These are phyloP conservation scores for Cervus canadensis DNA, from an alignment of 2,113 vertebrate species.

Conservation along the genomic window DNA sequence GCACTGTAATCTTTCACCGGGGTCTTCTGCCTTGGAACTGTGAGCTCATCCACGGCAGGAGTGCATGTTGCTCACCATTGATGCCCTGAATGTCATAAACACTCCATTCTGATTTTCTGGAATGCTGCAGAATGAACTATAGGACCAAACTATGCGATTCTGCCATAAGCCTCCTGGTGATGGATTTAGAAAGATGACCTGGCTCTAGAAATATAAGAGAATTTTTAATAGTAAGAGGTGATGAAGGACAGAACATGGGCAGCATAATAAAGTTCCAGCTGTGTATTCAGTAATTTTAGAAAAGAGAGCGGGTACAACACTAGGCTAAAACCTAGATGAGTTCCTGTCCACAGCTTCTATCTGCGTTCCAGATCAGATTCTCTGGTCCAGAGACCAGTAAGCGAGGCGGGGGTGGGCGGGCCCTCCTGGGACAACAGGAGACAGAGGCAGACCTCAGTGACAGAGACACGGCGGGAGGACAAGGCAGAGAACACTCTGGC, in stretches of 20 bases:
- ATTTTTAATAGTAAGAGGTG: background rate
- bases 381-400: background rate
- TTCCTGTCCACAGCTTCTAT: background rate
- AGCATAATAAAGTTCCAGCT: background rate
- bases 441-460: background rate
- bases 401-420: fast-evolving
- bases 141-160: background rate
- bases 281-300: background rate
- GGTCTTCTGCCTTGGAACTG: fast-evolving
- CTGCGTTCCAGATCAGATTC: background rate
- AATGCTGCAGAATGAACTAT: background rate
- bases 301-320: background rate
- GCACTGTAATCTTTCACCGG: fast-evolving
- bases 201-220: background rate
- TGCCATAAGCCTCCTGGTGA: background rate
- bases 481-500: background rate
- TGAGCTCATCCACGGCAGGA: background rate
- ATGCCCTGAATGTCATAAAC: background rate
- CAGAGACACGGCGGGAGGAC: fast-evolving
- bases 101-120: background rate
- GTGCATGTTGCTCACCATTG: background rate
- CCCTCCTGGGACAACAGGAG: background rate
- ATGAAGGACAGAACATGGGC: fast-evolving
- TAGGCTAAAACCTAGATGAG: fast-evolving
- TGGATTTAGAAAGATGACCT: background rate